Conservation (phyloP, 2,113 vertebrate species). For the Phalacrocorax pelagicus region DNA sequence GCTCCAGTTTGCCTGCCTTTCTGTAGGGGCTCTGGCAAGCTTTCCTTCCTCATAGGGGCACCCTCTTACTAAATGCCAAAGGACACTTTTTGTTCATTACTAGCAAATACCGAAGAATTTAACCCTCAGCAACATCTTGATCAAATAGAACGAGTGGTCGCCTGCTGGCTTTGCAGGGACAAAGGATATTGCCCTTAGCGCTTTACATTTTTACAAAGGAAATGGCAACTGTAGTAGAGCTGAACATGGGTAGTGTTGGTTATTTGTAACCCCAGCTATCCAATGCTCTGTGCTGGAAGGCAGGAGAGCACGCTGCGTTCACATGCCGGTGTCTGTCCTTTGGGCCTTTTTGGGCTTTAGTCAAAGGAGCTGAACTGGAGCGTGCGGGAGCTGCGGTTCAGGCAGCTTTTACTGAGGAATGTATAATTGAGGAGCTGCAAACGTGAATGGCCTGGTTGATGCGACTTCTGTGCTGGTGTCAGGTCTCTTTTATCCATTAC, state of each 20-base stretch:
- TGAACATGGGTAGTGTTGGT: neutral
- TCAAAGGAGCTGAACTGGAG: neutral
- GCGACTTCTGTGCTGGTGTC: neutral
- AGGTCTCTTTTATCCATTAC: neutral
- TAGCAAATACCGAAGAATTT: slow-evolving; percentile 21
- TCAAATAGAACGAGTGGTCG: neutral
- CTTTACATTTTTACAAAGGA: neutral
- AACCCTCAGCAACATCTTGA: slow-evolving; percentile 22
- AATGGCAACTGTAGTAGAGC: neutral
- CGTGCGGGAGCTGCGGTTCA: neutral
- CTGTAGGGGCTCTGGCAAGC: slow-evolving; percentile 39
- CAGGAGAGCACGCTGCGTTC: neutral
- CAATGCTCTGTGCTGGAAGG: neutral
- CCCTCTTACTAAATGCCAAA: slow-evolving; percentile 73
- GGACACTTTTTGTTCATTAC: slow-evolving; percentile 51
- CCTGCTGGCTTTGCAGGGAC: neutral
- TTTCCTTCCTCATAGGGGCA: slow-evolving; percentile 56
- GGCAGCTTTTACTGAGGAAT: neutral
- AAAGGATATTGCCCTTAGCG: neutral
- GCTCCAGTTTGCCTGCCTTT: slow-evolving; percentile 32
- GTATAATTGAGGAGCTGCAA: neutral
- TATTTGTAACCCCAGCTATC: neutral
- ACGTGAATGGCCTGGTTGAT: neutral
- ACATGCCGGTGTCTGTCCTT: neutral
- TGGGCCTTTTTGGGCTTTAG: neutral